phyloP scores from a whole-genome alignment of 1,140 invertebrate species.

The Eciton burchellii region DNA sequence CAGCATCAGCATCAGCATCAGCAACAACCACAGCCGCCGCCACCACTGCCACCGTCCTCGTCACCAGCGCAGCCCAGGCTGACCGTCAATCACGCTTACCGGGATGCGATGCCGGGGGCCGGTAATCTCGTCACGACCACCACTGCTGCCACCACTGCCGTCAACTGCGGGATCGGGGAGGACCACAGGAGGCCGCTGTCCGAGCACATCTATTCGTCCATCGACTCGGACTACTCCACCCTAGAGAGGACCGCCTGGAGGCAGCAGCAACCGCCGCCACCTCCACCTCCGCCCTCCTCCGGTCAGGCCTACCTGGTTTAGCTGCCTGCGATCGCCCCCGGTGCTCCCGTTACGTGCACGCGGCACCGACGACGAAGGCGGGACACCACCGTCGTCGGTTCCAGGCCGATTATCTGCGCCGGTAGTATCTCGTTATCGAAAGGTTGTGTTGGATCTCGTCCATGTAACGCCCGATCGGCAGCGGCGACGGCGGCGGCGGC shows the following conservation, averaged over 20 bases:
- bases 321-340: slow-evolving; percentile 61
- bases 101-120: slow-evolving; percentile 79
- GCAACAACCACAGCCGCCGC: slow-evolving; percentile 73
- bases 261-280: slow-evolving; percentile 80
- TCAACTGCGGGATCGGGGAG: slow-evolving; percentile 84
- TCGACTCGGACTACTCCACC: slow-evolving; percentile 93
- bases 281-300: slow-evolving; percentile 78
- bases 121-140: slow-evolving; percentile 85
- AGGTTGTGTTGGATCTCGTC: slow-evolving; percentile 48
- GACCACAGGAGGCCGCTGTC: slow-evolving; percentile 90
- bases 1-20: slow-evolving; percentile 75
- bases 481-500: not conserved
- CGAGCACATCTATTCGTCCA: slow-evolving; percentile 95
- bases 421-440: slow-evolving; percentile 21
- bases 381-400: not conserved
- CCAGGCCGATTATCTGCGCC: not conserved
- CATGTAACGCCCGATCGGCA: not conserved
- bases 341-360: not conserved
- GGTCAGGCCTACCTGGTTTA: slow-evolving; percentile 88
- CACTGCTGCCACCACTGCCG: slow-evolving; percentile 81
- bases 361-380: not conserved
- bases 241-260: slow-evolving; percentile 86
- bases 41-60: slow-evolving; percentile 77
- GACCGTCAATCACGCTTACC: slow-evolving; percentile 84
- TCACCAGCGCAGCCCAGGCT: slow-evolving; percentile 85